Percentiles rank a stretch among this genome's conserved stretches.
phyloP scores from a whole-genome alignment of 64 coral and sea anemone genomes.

The Actinia tenebrosa region DNA sequence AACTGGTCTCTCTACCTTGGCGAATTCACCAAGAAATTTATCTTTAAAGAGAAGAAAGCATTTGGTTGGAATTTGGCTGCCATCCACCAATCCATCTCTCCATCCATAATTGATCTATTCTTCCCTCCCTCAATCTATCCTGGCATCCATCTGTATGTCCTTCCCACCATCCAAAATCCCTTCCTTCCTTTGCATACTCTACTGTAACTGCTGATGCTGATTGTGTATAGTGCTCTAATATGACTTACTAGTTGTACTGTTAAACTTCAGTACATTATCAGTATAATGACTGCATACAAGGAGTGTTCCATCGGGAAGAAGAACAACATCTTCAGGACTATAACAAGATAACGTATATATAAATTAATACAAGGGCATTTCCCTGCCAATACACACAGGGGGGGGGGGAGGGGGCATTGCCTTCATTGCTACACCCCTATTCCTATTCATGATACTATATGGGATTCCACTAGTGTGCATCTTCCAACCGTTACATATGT shows the following conservation, averaged over 20 bases:
- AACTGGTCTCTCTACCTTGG: constrained; percentile 77
- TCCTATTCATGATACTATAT: no score
- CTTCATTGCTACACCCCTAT: no score
- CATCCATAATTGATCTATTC: no score
- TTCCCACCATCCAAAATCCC: no score
- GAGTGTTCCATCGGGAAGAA: constrained; percentile 57
- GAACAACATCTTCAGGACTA: constrained; percentile 83
- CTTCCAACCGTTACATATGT: no score
- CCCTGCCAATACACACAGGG: no score
- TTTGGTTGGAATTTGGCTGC: no score
- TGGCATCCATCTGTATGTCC: no score
- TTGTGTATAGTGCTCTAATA: neutral
- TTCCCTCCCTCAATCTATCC: no score
- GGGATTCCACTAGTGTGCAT: no score
- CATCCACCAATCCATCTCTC: no score
- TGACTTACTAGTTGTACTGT: constrained; percentile 52
- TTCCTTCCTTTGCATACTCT: neutral
- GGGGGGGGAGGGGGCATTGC: no score
- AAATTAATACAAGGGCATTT: neutral
- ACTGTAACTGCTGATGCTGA: neutral
- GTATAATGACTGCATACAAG: constrained; percentile 80
- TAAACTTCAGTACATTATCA: constrained; percentile 52
- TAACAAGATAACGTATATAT: neutral
- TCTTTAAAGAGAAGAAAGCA: constrained; percentile 15
- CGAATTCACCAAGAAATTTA: constrained; percentile 71